Evolutionary conservation across 2,888 invertebrate species (phyloP).

Genomic region (Dynastes maya): DNA sequence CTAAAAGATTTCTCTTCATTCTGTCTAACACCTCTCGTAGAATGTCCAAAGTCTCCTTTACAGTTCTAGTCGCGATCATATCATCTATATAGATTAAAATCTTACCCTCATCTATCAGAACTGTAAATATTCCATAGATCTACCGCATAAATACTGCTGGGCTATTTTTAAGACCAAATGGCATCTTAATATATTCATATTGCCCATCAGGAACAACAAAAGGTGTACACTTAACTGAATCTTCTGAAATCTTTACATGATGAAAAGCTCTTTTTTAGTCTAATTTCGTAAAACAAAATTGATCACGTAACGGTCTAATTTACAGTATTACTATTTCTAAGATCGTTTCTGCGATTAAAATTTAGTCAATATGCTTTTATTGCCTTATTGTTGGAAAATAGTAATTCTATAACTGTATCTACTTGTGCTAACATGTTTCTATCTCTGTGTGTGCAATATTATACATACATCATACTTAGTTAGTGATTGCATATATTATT

Average conservation of each 20-base stretch:
- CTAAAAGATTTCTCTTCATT: too few species aligned
- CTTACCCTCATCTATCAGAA: too few species aligned
- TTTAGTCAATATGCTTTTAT: too few species aligned
- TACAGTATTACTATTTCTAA: too few species aligned
- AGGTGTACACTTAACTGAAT: conserved; percentile 24
- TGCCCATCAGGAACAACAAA: not conserved
- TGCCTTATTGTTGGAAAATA: too few species aligned
- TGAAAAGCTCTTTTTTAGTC: conserved; percentile 40
- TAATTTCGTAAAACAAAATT: conserved; percentile 19
- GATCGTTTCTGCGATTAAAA: too few species aligned
- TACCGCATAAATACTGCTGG: conserved; percentile 15
- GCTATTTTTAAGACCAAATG: conserved; percentile 16
- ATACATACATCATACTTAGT: too few species aligned
- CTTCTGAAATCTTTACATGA: conserved; percentile 26
- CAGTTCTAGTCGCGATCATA: not conserved
- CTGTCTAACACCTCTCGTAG: not conserved
- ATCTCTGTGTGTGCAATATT: too few species aligned
- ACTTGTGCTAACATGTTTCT: too few species aligned
- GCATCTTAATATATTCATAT: not conserved
- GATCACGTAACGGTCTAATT: not conserved
- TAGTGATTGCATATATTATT: too few species aligned
- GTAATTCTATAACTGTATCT: too few species aligned
- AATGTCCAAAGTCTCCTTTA: conserved; percentile 34
- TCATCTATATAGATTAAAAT: not conserved
- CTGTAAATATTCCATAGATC: not conserved